Evolutionary conservation across 2,797 vertebrate genomes (phyloP), one percentile per base, ranked within the genome.

Genomic region (Periparus ater): DNA sequence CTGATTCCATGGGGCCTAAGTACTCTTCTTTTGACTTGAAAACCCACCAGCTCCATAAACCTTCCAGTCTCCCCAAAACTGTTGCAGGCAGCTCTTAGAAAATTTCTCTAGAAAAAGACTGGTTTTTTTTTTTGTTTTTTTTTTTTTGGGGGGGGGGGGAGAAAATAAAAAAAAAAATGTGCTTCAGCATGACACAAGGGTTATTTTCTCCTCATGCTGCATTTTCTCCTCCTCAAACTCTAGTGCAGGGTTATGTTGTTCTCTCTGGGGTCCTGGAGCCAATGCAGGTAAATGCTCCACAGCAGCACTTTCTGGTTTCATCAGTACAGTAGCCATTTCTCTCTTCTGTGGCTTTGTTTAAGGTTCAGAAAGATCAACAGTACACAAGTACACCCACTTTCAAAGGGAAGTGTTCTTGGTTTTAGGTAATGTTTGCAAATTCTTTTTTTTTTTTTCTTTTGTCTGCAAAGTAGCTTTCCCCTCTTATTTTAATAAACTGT

Each of bases 401-500:
- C 55, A 79, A 67, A 90, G 58, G 62, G 48, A 75, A 63, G 47
- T 68, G 48, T 79, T 91, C 71, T 73, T 73, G 29, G 21, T 36
- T 89, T 72, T 67, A 75, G 72, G 50, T 61, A 17, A 32, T 80
- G 42, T 63, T 94, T 90, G 42, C 61, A 80, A 89, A 60, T 32
- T 12, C 44, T 17, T 58, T 51, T 27, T 21, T 32, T 25, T 16
- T 5, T 6, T 29, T 27, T 34, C 11, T n/a, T 80, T 45, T 3
- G 27, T 51, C 29, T 60, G 62, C 51, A 38, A 88, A 93, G 19
- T 55, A 90, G 17, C n/a, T 78, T 84, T 75, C 0, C 29, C 44
- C n/a, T 21, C 15, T 70, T 91, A 58, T 76, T 92, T 88, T 73
- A 89, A 85, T 74, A 75, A 91, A 74, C 42, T 62, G 13, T 58